Conservation (phyloP, 2,113 vertebrate species). For the Odocoileus hemionus region DNA sequence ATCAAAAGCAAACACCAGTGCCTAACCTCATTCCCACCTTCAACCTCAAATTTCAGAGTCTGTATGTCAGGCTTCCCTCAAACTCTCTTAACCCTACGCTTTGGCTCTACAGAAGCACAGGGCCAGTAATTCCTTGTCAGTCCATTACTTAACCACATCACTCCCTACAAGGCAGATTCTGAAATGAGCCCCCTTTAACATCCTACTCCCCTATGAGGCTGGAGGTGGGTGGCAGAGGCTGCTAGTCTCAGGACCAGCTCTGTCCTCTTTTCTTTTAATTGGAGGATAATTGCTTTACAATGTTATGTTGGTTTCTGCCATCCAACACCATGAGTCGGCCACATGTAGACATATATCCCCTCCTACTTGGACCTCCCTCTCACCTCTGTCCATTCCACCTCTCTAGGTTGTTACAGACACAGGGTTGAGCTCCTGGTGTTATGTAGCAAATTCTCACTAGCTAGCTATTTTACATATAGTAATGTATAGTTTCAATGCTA, state of each 20-base stretch:
- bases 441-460: not conserved
- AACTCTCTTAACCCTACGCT: not conserved
- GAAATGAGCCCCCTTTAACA: not conserved
- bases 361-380: not conserved
- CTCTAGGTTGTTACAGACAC: not conserved
- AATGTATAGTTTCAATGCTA: not conserved
- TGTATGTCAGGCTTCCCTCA: not conserved
- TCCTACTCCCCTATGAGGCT: not conserved
- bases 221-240: not conserved
- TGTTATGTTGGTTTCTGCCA: not conserved
- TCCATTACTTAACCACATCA: not conserved
- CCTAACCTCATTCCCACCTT: not conserved
- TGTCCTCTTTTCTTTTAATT: not conserved
- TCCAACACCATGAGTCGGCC: not conserved
- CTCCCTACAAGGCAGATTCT: not conserved
- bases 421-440: not conserved
- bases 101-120: not conserved
- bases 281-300: not conserved
- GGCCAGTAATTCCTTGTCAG: not conserved
- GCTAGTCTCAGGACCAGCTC: not conserved
- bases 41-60: not conserved
- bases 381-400: not conserved
- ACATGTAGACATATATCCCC: not conserved
- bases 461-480: not conserved
- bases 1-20: not conserved